Evolutionary conservation across 92 coral and sea anemone species (phyloP).

Genomic region (Palythoa grandiflora): DNA sequence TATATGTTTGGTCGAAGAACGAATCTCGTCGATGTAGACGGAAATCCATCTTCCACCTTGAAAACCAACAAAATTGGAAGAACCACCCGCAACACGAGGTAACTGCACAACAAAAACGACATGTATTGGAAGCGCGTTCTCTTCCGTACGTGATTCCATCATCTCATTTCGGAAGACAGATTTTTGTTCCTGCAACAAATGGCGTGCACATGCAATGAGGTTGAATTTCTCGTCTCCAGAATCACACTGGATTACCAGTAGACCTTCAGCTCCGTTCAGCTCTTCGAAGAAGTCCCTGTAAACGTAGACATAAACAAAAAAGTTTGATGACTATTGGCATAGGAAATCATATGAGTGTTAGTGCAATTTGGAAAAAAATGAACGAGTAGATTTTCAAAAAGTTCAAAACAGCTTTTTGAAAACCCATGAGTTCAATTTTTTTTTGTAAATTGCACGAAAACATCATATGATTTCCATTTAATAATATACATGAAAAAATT

Average conservation of each 20-base stretch:
- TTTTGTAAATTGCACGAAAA: too few relatives aligned
- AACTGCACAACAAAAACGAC: conserved; percentile 74
- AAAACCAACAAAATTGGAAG: conserved; percentile 70
- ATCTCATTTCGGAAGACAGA: conserved; percentile 40
- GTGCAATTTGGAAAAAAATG: too few relatives aligned
- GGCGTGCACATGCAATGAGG: conserved; percentile 72
- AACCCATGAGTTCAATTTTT: too few relatives aligned
- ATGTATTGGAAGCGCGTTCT: conserved; percentile 38
- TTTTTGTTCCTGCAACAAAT: conserved; percentile 62
- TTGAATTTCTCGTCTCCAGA: conserved; percentile 59
- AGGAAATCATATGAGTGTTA: too few relatives aligned
- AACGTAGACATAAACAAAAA: not conserved
- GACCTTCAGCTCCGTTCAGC: conserved; percentile 69
- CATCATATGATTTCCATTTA: too few relatives aligned
- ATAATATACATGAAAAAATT: too few relatives aligned
- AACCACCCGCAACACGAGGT: conserved; percentile 77
- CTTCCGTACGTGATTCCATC: not conserved
- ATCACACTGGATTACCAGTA: conserved; percentile 74
- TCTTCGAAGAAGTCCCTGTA: conserved; percentile 63
- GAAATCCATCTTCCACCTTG: conserved; percentile 83
- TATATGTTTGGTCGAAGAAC: conserved; percentile 64
- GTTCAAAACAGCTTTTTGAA: too few relatives aligned
- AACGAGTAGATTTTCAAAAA: too few relatives aligned
- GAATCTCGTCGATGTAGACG: conserved; percentile 80
- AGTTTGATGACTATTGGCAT: too few relatives aligned